These are phyloP conservation scores for Monoplex corrugatus DNA, from an alignment of 2,888 invertebrate species.

Conservation along the genomic window DNA sequence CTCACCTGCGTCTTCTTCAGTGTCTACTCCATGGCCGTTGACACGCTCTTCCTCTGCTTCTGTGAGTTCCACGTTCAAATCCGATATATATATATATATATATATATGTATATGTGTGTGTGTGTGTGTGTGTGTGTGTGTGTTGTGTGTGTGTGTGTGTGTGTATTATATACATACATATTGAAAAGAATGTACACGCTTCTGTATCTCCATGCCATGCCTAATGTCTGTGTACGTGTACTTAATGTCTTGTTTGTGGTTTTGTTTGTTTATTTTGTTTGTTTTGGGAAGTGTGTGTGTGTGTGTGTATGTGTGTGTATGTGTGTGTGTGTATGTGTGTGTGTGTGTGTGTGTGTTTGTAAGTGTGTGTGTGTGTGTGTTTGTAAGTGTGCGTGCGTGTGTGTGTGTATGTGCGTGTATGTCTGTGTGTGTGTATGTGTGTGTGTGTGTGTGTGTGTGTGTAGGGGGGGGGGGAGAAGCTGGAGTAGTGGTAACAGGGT, in stretches of 20 bases:
- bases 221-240: background rate
- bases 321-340: conserved; percentile 9
- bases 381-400: background rate
- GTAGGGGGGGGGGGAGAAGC: no score
- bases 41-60: conserved; percentile 97
- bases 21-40: conserved; percentile 97
- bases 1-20: conserved; percentile 95
- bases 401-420: background rate
- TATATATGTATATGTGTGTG: no score
- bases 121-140: background rate
- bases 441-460: no score
- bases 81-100: no score
- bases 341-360: conserved; percentile 22
- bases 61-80: conserved; percentile 85
- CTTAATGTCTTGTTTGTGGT: no score
- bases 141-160: no score
- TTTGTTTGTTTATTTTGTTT: background rate
- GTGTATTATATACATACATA: no score
- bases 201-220: background rate
- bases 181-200: no score
- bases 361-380: background rate
- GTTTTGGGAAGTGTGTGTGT: background rate
- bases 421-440: background rate
- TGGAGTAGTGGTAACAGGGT: no score
- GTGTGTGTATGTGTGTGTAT: background rate